Percentiles rank a stretch among this genome's conserved stretches.
These are phyloP conservation scores for Blastobasis adustella DNA, from an alignment of 2,888 invertebrate species.

Conservation along the genomic window DNA sequence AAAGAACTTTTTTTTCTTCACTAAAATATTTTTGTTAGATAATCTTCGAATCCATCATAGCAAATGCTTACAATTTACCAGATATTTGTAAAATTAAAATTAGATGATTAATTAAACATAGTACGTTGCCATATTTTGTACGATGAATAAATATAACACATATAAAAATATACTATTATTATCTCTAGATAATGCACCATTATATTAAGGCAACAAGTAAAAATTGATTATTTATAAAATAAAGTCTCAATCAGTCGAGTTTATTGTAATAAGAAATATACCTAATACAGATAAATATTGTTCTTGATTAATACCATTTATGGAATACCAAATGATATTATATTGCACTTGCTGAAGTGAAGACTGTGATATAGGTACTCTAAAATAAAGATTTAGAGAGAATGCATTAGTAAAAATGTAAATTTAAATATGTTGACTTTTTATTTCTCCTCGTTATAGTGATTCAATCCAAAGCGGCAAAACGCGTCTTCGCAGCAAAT, in stretches of 20 bases:
- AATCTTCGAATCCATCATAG: too few relatives aligned
- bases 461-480: too few relatives aligned
- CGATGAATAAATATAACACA: not conserved
- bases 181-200: conserved; percentile 25
- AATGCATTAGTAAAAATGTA: conserved; percentile 59
- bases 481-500: too few relatives aligned
- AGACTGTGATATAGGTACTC: conserved; percentile 68
- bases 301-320: conserved; percentile 29
- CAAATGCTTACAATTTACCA: too few relatives aligned
- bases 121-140: too few relatives aligned
- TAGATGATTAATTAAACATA: too few relatives aligned
- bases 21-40: too few relatives aligned
- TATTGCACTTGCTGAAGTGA: conserved; percentile 68
- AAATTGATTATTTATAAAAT: conserved; percentile 10
- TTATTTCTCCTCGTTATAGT: too few relatives aligned
- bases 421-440: conserved; percentile 14
- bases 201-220: conserved; percentile 21
- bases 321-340: conserved; percentile 16
- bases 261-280: conserved; percentile 6
- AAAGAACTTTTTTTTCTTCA: too few relatives aligned
- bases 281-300: conserved; percentile 18
- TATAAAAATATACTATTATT: not conserved
- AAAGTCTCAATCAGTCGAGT: conserved; percentile 7
- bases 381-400: conserved; percentile 55
- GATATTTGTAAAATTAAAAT: too few relatives aligned